Evolutionary conservation across 2,888 invertebrate species (phyloP).

Genomic region (Magallana nippona): DNA sequence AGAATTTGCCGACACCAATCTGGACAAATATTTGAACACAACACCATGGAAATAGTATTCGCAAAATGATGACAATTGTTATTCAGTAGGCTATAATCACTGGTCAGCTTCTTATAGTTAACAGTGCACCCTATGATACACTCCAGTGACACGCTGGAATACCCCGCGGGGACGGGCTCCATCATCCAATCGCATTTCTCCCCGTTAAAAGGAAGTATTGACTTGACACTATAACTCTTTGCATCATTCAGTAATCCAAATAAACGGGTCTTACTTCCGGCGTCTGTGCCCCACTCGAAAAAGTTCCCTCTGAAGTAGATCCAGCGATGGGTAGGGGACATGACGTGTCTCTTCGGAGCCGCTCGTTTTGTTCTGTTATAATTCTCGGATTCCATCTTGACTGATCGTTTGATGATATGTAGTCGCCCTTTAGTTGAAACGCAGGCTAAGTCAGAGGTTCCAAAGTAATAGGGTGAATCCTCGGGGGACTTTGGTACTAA

Average conservation of each 20-base stretch:
- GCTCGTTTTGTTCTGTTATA: conserved; percentile 11
- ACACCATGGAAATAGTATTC: conserved; percentile 22
- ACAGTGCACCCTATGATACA: conserved; percentile 18
- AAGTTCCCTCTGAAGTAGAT: conserved; percentile 13
- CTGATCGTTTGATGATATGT: conserved; percentile 1
- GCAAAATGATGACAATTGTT: conserved; percentile 37
- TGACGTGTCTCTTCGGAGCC: neutral
- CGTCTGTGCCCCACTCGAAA: conserved; percentile 31
- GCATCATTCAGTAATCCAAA: conserved; percentile 34
- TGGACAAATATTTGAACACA: conserved; percentile 35
- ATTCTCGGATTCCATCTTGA: conserved; percentile 8
- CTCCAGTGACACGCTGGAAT: conserved; percentile 1
- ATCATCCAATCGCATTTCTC: conserved; percentile 24
- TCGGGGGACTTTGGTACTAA: neutral
- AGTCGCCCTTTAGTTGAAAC: conserved; percentile 8
- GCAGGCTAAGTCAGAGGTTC: conserved; percentile 29
- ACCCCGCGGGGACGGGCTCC: conserved; percentile 10
- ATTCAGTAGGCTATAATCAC: neutral
- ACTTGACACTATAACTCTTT: neutral
- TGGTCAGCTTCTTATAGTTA: neutral
- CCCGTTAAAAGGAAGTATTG: conserved; percentile 15
- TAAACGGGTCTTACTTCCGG: neutral
- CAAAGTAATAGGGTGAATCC: conserved; percentile 34
- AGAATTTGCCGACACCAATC: neutral
- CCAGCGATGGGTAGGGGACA: conserved; percentile 13